phyloP scores from a whole-genome alignment of 2,888 invertebrate species.

The Sarcophaga caerulescens region DNA sequence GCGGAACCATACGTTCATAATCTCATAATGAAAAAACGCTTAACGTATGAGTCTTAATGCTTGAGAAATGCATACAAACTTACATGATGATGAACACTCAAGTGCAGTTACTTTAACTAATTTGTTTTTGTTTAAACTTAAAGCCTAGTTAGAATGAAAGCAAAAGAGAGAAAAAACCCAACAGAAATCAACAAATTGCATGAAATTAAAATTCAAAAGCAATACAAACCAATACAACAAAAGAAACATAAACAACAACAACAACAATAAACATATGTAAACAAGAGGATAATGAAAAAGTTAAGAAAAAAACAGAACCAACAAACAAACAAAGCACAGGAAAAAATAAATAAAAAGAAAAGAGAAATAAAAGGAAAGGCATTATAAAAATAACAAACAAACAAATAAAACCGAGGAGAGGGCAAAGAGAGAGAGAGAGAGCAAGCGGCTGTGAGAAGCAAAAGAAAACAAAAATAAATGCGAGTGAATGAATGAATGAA shows the following conservation, averaged over 20 bases:
- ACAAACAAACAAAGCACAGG: too few species aligned
- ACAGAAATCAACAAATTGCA: conserved; percentile 65
- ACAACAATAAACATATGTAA: conserved; percentile 28
- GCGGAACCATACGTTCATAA: background rate
- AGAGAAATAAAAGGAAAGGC: too few species aligned
- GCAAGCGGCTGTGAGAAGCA: conserved; percentile 24
- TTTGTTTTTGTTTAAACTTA: conserved; percentile 6
- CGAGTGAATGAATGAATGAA: conserved; percentile 20
- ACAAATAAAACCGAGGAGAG: too few species aligned
- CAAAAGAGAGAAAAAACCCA: background rate
- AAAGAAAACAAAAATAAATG: conserved; percentile 13
- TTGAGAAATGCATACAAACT: conserved; percentile 46
- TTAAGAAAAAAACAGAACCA: conserved; percentile 16
- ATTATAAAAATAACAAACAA: too few species aligned
- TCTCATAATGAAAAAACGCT: background rate
- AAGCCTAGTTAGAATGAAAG: conserved; percentile 27
- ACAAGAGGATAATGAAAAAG: conserved; percentile 46
- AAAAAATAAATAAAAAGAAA: too few species aligned
- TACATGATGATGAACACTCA: conserved; percentile 48
- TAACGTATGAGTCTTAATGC: background rate
- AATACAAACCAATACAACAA: conserved; percentile 60
- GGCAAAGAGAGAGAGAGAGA: conserved; percentile 4
- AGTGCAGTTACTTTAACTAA: conserved; percentile 44
- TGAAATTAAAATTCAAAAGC: conserved; percentile 67
- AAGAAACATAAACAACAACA: conserved; percentile 25